Conservation (phyloP, 2,797 vertebrate species). For the Amazona finschi region DNA sequence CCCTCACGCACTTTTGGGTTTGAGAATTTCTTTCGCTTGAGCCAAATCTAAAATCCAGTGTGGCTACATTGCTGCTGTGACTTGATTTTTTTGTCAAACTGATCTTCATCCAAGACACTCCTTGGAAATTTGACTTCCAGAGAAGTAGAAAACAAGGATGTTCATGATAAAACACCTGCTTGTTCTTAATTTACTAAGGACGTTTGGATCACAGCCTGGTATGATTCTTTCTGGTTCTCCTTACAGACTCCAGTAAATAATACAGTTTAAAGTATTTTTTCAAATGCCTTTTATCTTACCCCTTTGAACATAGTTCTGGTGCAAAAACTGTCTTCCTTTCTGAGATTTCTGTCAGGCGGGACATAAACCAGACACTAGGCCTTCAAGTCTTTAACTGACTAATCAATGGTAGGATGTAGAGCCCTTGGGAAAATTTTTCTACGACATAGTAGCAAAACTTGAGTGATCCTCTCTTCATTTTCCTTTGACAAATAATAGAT, state of each 20-base stretch:
- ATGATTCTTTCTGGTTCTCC: not conserved
- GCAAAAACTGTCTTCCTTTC: not conserved
- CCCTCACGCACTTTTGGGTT: not conserved
- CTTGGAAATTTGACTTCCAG: conserved; percentile 20
- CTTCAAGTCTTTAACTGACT: not conserved
- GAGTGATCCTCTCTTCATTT: not conserved
- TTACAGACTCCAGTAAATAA: not conserved
- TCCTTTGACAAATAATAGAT: not conserved
- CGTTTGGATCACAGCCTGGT: not conserved
- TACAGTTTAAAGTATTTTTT: not conserved
- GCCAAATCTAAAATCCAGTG: not conserved
- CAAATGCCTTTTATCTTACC: not conserved
- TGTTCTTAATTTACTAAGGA: conserved; percentile 7
- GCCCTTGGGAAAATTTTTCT: not conserved
- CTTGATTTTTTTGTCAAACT: conserved; percentile 1
- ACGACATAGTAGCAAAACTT: not conserved
- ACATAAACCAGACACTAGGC: not conserved
- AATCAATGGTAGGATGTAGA: not conserved
- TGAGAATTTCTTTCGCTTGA: not conserved
- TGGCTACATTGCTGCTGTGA: not conserved
- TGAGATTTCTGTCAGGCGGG: not conserved
- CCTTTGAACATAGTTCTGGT: not conserved
- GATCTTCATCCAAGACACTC: not conserved
- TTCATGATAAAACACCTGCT: not conserved
- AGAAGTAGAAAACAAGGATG: not conserved